A percentile compares a stretch with the other conserved stretches of the same genome.
These are phyloP conservation scores for Montifringilla adamsi DNA, from an alignment of 2,113 vertebrate species.

Conservation along the genomic window DNA sequence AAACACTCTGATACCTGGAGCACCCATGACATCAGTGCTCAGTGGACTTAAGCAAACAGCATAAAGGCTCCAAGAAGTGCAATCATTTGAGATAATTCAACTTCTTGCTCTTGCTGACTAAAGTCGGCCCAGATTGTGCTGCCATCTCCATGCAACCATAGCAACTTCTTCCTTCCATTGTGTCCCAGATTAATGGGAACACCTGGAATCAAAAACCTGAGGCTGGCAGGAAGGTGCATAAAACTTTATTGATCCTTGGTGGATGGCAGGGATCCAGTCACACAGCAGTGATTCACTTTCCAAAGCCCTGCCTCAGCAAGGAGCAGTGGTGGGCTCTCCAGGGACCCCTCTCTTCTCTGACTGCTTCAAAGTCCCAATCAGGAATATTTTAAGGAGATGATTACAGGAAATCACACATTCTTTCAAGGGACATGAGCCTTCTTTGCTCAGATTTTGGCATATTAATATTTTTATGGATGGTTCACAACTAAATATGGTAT, in stretches of 20 bases:
- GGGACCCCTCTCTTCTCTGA: background rate
- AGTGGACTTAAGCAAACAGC: background rate
- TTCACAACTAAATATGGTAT: background rate
- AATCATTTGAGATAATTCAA: slow-evolving; percentile 4
- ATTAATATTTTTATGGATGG: background rate
- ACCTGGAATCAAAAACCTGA: slow-evolving; percentile 38
- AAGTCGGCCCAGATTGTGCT: background rate
- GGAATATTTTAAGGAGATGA: background rate
- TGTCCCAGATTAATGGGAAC: slow-evolving; percentile 35
- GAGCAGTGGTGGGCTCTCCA: background rate
- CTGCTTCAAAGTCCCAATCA: slow-evolving; percentile 1
- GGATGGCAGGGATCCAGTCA: slow-evolving; percentile 8
- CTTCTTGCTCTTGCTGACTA: background rate
- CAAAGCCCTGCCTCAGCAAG: slow-evolving; percentile 40
- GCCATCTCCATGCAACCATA: slow-evolving; percentile 22
- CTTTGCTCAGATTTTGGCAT: background rate
- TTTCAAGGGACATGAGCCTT: background rate
- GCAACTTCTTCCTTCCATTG: slow-evolving; percentile 24
- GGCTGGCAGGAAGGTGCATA: slow-evolving; percentile 11
- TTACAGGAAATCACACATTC: slow-evolving; percentile 32
- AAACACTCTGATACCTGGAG: background rate
- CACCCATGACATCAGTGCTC: background rate
- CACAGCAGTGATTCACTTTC: slow-evolving; percentile 18
- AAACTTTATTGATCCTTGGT: slow-evolving; percentile 10
- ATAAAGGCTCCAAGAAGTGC: background rate